Conservation (phyloP, 2,113 vertebrate genomes). For the Calyptomena viridis region DNA sequence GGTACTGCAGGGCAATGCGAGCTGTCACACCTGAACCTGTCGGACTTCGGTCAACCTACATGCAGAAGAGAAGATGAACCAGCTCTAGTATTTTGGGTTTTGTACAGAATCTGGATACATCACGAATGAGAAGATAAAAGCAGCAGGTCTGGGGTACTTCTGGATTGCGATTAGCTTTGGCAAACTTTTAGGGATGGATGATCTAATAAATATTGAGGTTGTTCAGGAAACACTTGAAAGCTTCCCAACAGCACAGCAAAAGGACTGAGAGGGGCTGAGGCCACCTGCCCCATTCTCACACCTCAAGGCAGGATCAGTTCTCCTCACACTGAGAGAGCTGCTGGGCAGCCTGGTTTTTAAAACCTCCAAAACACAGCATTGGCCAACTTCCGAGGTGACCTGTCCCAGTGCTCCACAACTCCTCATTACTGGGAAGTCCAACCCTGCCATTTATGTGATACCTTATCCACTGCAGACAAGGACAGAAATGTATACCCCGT, state of each 20-base stretch:
- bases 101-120: not conserved
- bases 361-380: not conserved
- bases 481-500: not conserved
- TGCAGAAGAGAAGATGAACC: not conserved
- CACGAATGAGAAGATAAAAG: not conserved
- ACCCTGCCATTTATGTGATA: not conserved
- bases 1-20: conserved; percentile 89
- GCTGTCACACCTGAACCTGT: conserved; percentile 94
- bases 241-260: not conserved
- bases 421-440: not conserved
- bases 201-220: not conserved
- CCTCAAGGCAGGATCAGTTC: not conserved
- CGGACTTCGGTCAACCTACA: conserved; percentile 91
- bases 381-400: not conserved
- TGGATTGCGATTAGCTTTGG: not conserved
- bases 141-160: not conserved
- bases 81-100: not conserved
- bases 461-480: not conserved
- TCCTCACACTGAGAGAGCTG: rapidly evolving
- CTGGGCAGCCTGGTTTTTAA: not conserved
- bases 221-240: not conserved
- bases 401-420: not conserved
- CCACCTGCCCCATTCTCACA: not conserved
- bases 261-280: not conserved
- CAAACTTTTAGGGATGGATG: not conserved